Conservation (phyloP, 2,797 vertebrate species). For the Coreius guichenoti region DNA sequence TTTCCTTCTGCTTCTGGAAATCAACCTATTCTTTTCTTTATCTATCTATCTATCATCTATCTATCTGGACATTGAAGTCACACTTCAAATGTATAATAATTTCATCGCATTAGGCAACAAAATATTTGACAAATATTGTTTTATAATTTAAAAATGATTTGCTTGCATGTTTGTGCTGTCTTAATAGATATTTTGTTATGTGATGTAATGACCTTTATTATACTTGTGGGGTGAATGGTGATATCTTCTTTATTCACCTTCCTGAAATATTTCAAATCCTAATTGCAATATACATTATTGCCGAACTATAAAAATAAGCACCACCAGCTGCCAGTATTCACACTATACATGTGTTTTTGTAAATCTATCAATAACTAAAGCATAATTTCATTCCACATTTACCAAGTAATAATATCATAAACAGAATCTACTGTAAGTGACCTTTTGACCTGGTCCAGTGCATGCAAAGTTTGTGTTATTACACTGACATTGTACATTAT, state of each 20-base stretch:
- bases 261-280: background rate
- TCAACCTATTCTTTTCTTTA: slow-evolving; percentile 3
- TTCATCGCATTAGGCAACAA: too few species aligned
- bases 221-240: too few species aligned
- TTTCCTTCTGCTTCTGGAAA: slow-evolving; percentile 63
- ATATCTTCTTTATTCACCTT: too few species aligned
- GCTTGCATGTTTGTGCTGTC: too few species aligned
- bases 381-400: background rate
- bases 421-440: background rate
- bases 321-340: background rate
- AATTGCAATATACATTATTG: background rate
- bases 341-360: background rate
- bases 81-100: too few species aligned
- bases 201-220: too few species aligned
- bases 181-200: too few species aligned
- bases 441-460: background rate
- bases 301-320: background rate
- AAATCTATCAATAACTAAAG: background rate
- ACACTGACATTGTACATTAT: background rate
- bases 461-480: background rate
- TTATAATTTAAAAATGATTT: too few species aligned
- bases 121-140: too few species aligned
- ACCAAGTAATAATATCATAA: background rate
- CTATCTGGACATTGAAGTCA: background rate
- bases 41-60: background rate